phyloP scores from a whole-genome alignment of 2,797 vertebrate genomes.

The Glyptemys insculpta region DNA sequence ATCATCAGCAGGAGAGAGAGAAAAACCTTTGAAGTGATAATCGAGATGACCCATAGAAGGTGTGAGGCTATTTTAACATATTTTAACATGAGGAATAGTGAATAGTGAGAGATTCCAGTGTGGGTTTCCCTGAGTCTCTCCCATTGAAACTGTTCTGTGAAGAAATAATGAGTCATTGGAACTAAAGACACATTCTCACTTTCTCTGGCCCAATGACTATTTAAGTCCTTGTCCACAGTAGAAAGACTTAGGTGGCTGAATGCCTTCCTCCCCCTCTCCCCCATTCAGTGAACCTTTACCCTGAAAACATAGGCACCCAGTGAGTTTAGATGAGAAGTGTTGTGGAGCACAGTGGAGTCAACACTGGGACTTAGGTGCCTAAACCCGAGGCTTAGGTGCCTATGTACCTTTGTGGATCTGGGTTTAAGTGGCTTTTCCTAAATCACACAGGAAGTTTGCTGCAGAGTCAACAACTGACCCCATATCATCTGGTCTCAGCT shows the following conservation, averaged over 20 bases:
- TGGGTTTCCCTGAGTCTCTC: too few species aligned
- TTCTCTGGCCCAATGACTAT: background rate
- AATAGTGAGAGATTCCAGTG: too few species aligned
- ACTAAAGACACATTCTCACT: background rate
- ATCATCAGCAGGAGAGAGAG: too few species aligned
- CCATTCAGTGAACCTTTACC: background rate
- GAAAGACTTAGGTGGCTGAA: background rate
- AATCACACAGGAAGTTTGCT: background rate
- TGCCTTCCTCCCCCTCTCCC: background rate
- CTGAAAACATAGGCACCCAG: too few species aligned
- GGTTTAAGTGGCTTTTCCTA: background rate
- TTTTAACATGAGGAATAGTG: too few species aligned
- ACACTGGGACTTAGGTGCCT: background rate
- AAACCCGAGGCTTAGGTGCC: background rate
- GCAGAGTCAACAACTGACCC: background rate
- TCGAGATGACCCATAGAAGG: too few species aligned
- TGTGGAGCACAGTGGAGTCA: too few species aligned
- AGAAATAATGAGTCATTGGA: background rate
- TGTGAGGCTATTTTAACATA: too few species aligned
- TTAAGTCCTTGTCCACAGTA: background rate
- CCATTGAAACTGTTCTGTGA: too few species aligned
- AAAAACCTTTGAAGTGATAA: too few species aligned
- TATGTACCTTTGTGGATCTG: too few species aligned
- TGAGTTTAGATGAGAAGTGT: too few species aligned
- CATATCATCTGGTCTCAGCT: background rate